These are phyloP conservation scores for Nesoenas mayeri DNA, from an alignment of 2,113 vertebrate genomes.

Conservation along the genomic window DNA sequence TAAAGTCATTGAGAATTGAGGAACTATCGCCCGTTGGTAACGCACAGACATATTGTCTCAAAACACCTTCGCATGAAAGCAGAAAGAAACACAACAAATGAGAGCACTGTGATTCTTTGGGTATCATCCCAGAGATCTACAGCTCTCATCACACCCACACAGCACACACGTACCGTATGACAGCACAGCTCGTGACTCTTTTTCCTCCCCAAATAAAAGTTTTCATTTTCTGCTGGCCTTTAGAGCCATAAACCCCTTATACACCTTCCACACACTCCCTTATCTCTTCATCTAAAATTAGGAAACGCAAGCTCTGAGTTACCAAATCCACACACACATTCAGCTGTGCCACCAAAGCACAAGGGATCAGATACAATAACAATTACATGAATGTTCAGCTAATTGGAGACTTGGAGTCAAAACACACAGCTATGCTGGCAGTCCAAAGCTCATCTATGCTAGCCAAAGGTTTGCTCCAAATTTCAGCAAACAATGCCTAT, in stretches of 20 bases:
- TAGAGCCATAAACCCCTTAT: not conserved
- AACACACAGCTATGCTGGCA: not conserved
- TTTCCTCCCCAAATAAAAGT: not conserved
- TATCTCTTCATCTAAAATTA: not conserved
- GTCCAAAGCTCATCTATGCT: not conserved
- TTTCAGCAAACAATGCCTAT: accelerated
- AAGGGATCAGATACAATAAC: not conserved
- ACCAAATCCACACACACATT: not conserved
- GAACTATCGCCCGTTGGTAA: not conserved
- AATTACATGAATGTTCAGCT: not conserved
- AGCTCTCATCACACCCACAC: not conserved
- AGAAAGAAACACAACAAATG: accelerated
- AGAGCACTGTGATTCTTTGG: not conserved
- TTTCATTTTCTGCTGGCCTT: not conserved
- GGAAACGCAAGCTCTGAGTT: not conserved
- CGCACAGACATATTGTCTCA: not conserved
- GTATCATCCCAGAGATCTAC: not conserved
- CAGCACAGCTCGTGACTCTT: not conserved
- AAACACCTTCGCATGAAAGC: not conserved
- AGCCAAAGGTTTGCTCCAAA: not conserved
- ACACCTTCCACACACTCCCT: accelerated
- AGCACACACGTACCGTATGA: not conserved
- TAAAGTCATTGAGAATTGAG: not conserved
- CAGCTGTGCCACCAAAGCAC: not conserved
- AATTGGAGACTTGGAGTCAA: not conserved